phyloP scores from a whole-genome alignment of 2,797 vertebrate species.

The Melanotaenia boesemani region DNA sequence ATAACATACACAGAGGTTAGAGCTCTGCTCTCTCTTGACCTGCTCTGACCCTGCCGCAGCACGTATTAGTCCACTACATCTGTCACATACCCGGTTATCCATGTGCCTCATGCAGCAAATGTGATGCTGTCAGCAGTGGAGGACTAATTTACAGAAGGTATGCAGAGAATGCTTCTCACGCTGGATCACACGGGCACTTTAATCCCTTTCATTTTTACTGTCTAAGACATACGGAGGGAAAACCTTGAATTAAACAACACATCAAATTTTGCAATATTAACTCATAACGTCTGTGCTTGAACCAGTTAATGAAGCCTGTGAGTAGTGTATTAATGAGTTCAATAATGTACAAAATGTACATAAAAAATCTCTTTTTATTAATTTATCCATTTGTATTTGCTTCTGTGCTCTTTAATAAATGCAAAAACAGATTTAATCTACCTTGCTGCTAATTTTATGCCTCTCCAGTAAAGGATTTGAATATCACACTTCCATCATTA shows the following conservation, averaged over 20 bases:
- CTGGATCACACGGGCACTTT: neutral
- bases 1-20: neutral
- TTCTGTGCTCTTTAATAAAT: conserved; percentile 22
- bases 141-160: conserved; percentile 19
- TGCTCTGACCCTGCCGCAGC: conserved; percentile 34
- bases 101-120: conserved; percentile 50
- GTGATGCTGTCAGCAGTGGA: conserved; percentile 33
- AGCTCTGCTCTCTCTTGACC: conserved; percentile 24
- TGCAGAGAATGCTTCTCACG: conserved; percentile 45
- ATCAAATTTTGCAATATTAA: neutral
- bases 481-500: conserved; percentile 45
- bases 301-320: neutral
- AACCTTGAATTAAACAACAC: neutral
- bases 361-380: neutral
- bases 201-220: conserved; percentile 34
- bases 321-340: conserved; percentile 9
- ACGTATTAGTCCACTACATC: conserved; percentile 26
- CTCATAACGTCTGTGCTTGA: neutral
- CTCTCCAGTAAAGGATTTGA: conserved; percentile 37
- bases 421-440: conserved; percentile 60
- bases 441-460: conserved; percentile 51
- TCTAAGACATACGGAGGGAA: conserved; percentile 4
- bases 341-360: conserved; percentile 19
- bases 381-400: conserved; percentile 5
- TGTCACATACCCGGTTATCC: conserved; percentile 49